A percentile compares a stretch with the other conserved stretches of the same genome.
phyloP scores from a whole-genome alignment of 2,888 invertebrate genomes.

The Gastrophysa polygoni region DNA sequence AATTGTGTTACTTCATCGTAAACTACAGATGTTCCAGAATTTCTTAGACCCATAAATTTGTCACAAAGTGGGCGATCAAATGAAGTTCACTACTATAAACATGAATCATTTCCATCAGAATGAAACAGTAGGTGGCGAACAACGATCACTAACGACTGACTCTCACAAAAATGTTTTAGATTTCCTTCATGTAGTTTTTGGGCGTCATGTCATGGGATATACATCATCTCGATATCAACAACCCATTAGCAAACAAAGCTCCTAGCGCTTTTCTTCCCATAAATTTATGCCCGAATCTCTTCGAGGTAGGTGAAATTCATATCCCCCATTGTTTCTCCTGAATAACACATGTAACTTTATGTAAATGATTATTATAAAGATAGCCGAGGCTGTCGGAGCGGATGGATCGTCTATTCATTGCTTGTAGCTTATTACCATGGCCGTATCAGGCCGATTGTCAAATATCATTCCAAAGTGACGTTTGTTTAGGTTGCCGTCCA shows the following conservation, averaged over 20 bases:
- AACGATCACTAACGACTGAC: background rate
- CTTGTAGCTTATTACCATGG: constrained; percentile 34
- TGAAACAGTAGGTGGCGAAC: background rate
- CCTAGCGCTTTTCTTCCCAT: constrained; percentile 19
- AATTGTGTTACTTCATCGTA: background rate
- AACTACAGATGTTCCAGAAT: background rate
- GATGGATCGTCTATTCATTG: constrained; percentile 36
- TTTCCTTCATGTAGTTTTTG: background rate
- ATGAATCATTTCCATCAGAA: background rate
- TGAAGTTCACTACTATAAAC: background rate
- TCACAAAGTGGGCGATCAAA: background rate
- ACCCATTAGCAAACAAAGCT: constrained; percentile 29
- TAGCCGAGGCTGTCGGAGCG: constrained; percentile 32
- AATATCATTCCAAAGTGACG: constrained; percentile 32
- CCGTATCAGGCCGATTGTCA: constrained; percentile 36
- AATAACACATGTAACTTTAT: constrained; percentile 34
- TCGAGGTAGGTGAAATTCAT: constrained; percentile 28
- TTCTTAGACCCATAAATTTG: background rate
- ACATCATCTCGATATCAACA: background rate
- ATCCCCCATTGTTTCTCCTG: constrained; percentile 31
- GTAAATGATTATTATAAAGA: constrained; percentile 34
- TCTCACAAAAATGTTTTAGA: background rate
- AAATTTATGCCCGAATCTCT: constrained; percentile 26
- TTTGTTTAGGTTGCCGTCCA: constrained; percentile 36
- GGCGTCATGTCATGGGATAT: background rate